These are phyloP conservation scores for Hydriomena furcata DNA, from an alignment of 2,888 invertebrate species.

Conservation along the genomic window DNA sequence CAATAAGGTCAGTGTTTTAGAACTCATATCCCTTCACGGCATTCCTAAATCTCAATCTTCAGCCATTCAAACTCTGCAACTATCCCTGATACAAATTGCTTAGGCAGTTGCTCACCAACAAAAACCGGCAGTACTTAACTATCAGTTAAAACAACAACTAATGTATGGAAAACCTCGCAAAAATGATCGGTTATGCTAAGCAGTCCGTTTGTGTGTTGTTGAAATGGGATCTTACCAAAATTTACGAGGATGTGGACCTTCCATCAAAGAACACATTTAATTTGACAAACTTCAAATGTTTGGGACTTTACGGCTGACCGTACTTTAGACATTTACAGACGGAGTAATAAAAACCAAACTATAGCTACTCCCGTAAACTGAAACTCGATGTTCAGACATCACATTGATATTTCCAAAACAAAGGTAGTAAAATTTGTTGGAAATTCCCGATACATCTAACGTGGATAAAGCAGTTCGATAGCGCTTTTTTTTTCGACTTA, in stretches of 20 bases:
- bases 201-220: too few relatives aligned
- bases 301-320: constrained; percentile 22
- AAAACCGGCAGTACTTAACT: background rate
- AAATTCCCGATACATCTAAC: too few relatives aligned
- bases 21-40: background rate
- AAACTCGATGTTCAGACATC: too few relatives aligned
- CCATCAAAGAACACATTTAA: constrained; percentile 23
- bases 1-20: background rate
- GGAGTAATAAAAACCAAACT: constrained; percentile 16
- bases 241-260: constrained; percentile 19
- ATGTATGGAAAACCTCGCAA: too few relatives aligned
- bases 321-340: constrained; percentile 23
- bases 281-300: constrained; percentile 24
- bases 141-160: background rate
- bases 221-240: background rate
- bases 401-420: too few relatives aligned
- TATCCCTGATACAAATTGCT: constrained; percentile 16
- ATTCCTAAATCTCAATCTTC: constrained; percentile 1
- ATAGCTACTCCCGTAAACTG: too few relatives aligned
- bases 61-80: constrained; percentile 11
- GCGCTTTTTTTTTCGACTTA: too few relatives aligned
- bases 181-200: too few relatives aligned
- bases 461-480: too few relatives aligned
- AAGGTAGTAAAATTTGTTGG: too few relatives aligned
- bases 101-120: background rate